These are phyloP conservation scores for Catalaphyllia jardinei DNA, from an alignment of 64 coral and sea anemone genomes.

Conservation along the genomic window DNA sequence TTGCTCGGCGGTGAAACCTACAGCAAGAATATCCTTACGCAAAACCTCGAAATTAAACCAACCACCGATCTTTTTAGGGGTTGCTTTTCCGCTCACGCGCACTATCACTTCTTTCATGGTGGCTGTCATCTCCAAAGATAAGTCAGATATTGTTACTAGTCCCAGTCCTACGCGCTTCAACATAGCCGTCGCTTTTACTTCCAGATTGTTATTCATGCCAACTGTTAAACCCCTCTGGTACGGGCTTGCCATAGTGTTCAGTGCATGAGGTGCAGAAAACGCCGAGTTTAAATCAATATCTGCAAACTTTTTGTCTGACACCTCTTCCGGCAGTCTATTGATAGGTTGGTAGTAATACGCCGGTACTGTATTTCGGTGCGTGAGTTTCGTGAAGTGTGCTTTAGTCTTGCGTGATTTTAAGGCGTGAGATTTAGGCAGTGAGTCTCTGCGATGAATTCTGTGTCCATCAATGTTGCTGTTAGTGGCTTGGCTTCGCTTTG, in stretches of 20 bases:
- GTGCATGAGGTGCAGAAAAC: not conserved
- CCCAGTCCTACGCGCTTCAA: not conserved
- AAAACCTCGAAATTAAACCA: slow-evolving; percentile 53
- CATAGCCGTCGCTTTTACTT: not conserved
- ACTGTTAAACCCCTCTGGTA: not conserved
- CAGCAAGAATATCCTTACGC: slow-evolving; percentile 41
- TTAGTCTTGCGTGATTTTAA: not conserved
- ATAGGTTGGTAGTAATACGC: not conserved
- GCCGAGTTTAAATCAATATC: not conserved
- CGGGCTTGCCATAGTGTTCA: not conserved
- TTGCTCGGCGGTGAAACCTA: slow-evolving; percentile 35
- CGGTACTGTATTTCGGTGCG: not conserved
- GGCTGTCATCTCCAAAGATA: not conserved
- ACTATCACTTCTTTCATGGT: slow-evolving; percentile 2
- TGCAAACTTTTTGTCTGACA: not conserved
- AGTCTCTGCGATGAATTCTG: not conserved
- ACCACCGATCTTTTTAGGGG: slow-evolving; percentile 7
- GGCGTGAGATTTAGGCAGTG: not conserved
- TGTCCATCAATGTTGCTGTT: not conserved
- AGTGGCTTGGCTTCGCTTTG: not conserved
- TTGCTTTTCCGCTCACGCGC: slow-evolving; percentile 3
- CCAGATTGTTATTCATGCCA: not conserved
- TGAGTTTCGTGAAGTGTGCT: not conserved
- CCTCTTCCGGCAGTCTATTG: not conserved
- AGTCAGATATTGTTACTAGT: slow-evolving; percentile 23